A percentile compares a stretch with the other conserved stretches of the same genome.
Evolutionary conservation across 2,797 vertebrate genomes (phyloP).

Genomic region (Notamacropus eugenii): DNA sequence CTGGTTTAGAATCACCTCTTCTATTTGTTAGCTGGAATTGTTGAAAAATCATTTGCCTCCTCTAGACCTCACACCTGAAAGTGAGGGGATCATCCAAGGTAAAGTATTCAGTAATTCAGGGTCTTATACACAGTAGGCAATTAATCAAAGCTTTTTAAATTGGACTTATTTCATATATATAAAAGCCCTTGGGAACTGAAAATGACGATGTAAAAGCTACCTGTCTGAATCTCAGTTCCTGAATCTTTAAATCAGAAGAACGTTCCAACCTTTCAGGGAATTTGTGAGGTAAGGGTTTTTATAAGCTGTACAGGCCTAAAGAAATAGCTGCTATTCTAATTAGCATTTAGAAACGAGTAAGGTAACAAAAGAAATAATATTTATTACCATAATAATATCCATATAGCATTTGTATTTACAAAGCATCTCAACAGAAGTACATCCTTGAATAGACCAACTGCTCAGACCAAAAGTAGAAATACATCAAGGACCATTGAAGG

Average conservation of each 20-base stretch:
- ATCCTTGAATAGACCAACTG: background rate
- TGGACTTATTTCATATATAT: background rate
- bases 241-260: background rate
- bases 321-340: background rate
- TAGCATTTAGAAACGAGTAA: background rate
- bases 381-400: background rate
- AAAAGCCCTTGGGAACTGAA: background rate
- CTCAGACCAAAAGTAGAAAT: background rate
- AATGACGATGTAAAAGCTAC: background rate
- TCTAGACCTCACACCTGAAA: background rate
- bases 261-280: background rate
- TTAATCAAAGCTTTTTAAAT: background rate
- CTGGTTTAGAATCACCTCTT: background rate
- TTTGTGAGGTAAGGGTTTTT: background rate
- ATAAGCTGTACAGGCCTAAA: background rate
- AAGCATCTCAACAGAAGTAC: background rate
- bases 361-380: background rate
- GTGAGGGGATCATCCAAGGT: background rate
- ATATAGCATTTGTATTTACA: background rate
- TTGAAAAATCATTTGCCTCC: background rate
- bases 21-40: background rate
- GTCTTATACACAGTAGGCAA: background rate
- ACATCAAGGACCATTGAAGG: background rate
- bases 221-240: background rate
- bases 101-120: background rate